phyloP scores from a whole-genome alignment of 2,113 vertebrate genomes.

The Copsychus sechellarum region DNA sequence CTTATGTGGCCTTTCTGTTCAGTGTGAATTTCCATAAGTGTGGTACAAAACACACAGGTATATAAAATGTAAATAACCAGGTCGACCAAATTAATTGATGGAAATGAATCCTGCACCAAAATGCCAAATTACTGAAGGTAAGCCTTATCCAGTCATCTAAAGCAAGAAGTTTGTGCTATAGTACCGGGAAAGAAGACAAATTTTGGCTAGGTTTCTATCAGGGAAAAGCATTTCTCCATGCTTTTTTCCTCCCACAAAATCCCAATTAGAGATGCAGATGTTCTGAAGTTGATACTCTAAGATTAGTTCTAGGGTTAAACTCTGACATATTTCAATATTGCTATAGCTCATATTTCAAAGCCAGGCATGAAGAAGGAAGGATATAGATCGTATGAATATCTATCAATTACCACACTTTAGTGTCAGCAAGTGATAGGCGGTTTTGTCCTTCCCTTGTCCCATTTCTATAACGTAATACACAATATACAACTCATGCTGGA shows the following conservation, averaged over 20 bases:
- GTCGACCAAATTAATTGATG: neutral
- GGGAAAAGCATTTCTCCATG: neutral
- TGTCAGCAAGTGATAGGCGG: neutral
- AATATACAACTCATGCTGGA: neutral
- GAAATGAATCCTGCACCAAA: neutral
- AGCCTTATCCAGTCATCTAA: neutral
- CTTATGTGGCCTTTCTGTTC: neutral
- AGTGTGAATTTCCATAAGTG: neutral
- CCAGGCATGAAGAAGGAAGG: neutral
- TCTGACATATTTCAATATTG: neutral
- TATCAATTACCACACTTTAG: neutral
- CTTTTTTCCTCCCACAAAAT: neutral
- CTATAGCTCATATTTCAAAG: neutral
- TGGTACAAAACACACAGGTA: neutral
- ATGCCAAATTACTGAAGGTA: neutral
- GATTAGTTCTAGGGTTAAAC: neutral
- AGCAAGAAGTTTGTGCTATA: neutral
- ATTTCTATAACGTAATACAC: neutral
- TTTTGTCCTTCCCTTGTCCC: neutral
- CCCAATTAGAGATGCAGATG: neutral
- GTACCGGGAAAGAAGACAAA: neutral
- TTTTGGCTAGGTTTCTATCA: neutral
- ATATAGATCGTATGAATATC: neutral
- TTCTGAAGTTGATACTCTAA: neutral
- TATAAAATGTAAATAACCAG: neutral